phyloP scores from a whole-genome alignment of 1,140 invertebrate species.

The Dendrolimus punctatus region DNA sequence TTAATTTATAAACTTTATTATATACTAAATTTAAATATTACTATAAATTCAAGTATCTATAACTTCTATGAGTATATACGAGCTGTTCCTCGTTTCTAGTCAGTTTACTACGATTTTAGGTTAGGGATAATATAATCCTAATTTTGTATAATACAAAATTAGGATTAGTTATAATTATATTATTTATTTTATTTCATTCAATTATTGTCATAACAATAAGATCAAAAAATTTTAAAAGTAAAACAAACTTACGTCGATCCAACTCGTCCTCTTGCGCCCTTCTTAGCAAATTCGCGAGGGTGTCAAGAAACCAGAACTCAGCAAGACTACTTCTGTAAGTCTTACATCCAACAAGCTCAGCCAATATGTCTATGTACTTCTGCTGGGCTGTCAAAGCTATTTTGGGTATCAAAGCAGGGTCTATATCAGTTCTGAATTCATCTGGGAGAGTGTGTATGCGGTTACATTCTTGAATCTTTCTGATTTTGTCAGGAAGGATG shows the following conservation, averaged over 20 bases:
- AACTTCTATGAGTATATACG: too few species aligned
- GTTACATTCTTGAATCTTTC: slow-evolving; percentile 37
- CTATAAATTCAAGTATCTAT: too few species aligned
- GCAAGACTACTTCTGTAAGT: slow-evolving; percentile 46
- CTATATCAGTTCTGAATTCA: slow-evolving; percentile 40
- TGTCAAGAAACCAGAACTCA: slow-evolving; percentile 61
- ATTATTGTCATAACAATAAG: neutral
- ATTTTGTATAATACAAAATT: too few species aligned
- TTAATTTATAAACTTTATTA: too few species aligned
- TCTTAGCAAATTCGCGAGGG: slow-evolving; percentile 47
- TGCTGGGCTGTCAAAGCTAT: slow-evolving; percentile 36
- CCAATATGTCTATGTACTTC: slow-evolving; percentile 49
- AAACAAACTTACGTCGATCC: slow-evolving; percentile 31
- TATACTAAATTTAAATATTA: too few species aligned
- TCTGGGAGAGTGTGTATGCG: slow-evolving; percentile 48
- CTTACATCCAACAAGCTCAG: slow-evolving; percentile 38
- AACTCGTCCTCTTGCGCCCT: slow-evolving; percentile 45
- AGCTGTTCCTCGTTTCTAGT: too few species aligned
- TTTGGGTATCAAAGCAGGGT: slow-evolving; percentile 41
- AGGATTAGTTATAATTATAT: too few species aligned
- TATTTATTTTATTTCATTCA: neutral
- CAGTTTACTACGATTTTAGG: too few species aligned
- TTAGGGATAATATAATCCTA: too few species aligned
- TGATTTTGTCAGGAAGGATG: slow-evolving; percentile 34
- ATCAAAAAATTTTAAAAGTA: neutral